Evolutionary conservation across 2,797 vertebrate genomes (phyloP).

Genomic region (Lophius americanus): DNA sequence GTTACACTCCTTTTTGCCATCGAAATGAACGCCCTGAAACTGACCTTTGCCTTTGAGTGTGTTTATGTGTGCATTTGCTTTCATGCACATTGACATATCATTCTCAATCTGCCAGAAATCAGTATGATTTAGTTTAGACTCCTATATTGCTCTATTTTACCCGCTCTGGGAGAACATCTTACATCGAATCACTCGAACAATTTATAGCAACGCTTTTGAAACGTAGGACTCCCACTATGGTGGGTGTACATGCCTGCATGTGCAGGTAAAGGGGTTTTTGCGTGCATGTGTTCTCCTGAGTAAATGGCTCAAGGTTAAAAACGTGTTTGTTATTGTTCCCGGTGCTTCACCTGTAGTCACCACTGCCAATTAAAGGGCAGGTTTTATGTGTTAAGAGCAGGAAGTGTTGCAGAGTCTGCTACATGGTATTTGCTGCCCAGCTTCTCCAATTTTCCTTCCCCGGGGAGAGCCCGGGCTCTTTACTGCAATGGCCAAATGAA

Average conservation of each 20-base stretch:
- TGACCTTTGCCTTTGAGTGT: slow-evolving; percentile 25
- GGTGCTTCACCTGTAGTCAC: slow-evolving; percentile 74
- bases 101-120: slow-evolving; percentile 28
- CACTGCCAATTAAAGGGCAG: slow-evolving; percentile 79
- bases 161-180: slow-evolving; percentile 63
- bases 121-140: slow-evolving; percentile 68
- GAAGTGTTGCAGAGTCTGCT: slow-evolving; percentile 74
- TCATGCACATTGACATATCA: slow-evolving; percentile 14
- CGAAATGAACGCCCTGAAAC: slow-evolving; percentile 27
- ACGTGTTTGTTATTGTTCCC: slow-evolving; percentile 82
- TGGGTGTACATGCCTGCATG: slow-evolving; percentile 37
- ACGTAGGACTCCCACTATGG: slow-evolving; percentile 74
- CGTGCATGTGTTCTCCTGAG: slow-evolving; percentile 57
- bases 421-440: slow-evolving; percentile 65
- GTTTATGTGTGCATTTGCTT: slow-evolving; percentile 4
- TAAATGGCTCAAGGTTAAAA: slow-evolving; percentile 74
- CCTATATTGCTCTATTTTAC: slow-evolving; percentile 34
- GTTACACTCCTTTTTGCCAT: slow-evolving; percentile 10
- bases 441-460: slow-evolving; percentile 68
- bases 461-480: slow-evolving; percentile 59
- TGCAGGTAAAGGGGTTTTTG: slow-evolving; percentile 20
- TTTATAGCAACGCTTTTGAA: slow-evolving; percentile 79
- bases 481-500: slow-evolving; percentile 71
- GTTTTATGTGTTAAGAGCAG: slow-evolving; percentile 78
- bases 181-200: slow-evolving; percentile 72